These are phyloP conservation scores for Serinus canaria DNA, from an alignment of 2,113 vertebrate genomes.

Conservation along the genomic window DNA sequence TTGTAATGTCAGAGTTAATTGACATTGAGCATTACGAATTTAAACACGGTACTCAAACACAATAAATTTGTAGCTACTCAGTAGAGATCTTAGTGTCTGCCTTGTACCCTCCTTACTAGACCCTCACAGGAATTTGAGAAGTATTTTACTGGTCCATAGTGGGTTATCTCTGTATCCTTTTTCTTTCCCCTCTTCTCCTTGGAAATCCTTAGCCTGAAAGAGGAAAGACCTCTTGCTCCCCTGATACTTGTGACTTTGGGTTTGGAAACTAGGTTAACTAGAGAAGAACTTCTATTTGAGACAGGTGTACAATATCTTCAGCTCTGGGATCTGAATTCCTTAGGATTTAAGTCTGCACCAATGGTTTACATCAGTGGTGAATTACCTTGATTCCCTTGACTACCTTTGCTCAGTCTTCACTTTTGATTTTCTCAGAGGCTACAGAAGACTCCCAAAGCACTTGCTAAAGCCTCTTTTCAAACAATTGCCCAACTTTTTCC, in stretches of 20 bases:
- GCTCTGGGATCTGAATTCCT: not conserved
- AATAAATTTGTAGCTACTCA: not conserved
- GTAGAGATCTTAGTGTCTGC: not conserved
- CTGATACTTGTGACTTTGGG: not conserved
- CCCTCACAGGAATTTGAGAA: not conserved
- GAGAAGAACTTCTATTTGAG: not conserved
- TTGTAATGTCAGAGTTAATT: not conserved
- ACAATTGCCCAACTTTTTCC: not conserved
- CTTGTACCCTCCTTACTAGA: not conserved
- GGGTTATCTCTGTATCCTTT: not conserved
- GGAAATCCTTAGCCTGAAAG: not conserved
- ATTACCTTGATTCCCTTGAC: not conserved
- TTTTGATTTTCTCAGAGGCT: not conserved
- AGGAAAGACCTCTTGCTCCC: not conserved
- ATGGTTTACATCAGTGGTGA: accelerated
- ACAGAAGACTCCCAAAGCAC: not conserved
- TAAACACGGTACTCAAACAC: not conserved
- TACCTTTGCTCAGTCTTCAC: not conserved
- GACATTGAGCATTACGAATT: not conserved
- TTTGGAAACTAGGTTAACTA: not conserved
- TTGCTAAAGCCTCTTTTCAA: not conserved
- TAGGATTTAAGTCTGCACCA: not conserved
- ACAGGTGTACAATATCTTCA: not conserved
- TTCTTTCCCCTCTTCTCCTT: not conserved
- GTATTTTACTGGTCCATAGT: not conserved